Evolutionary conservation across 2,888 invertebrate genomes (phyloP).

Genomic region (Archips xylosteana): DNA sequence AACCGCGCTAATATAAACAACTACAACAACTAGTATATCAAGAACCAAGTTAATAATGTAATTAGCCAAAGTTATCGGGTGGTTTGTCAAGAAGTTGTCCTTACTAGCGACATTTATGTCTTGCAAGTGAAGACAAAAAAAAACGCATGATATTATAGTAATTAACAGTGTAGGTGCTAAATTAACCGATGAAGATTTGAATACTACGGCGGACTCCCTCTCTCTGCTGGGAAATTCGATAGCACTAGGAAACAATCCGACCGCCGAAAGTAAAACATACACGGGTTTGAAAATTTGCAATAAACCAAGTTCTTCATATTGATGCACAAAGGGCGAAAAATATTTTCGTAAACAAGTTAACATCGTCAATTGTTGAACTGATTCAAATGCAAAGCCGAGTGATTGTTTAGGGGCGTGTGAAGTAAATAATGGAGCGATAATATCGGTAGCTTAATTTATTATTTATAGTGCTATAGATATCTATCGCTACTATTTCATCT

Average conservation of each 20-base stretch:
- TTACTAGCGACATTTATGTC: not conserved
- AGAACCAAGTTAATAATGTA: slow-evolving; percentile 9
- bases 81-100: not conserved
- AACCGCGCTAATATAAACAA: slow-evolving; percentile 13
- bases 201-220: not conserved
- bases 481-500: too few relatives aligned
- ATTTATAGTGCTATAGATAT: not conserved
- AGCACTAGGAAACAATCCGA: slow-evolving; percentile 25
- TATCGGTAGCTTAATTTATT: slow-evolving; percentile 1
- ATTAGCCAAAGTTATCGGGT: slow-evolving; percentile 11
- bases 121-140: slow-evolving; percentile 25
- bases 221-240: slow-evolving; percentile 22
- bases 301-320: slow-evolving; percentile 22
- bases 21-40: not conserved
- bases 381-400: not conserved
- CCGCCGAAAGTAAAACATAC: slow-evolving; percentile 11
- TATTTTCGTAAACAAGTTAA: slow-evolving; percentile 15
- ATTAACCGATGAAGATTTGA: slow-evolving; percentile 14
- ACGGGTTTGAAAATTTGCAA: slow-evolving; percentile 35
- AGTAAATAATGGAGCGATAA: not conserved
- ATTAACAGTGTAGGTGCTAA: slow-evolving; percentile 6
- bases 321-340: slow-evolving; percentile 22
- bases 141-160: not conserved
- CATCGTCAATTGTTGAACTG: not conserved
- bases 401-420: not conserved